Evolutionary conservation across 2,113 vertebrate species (phyloP).

Genomic region (Zeus faber): DNA sequence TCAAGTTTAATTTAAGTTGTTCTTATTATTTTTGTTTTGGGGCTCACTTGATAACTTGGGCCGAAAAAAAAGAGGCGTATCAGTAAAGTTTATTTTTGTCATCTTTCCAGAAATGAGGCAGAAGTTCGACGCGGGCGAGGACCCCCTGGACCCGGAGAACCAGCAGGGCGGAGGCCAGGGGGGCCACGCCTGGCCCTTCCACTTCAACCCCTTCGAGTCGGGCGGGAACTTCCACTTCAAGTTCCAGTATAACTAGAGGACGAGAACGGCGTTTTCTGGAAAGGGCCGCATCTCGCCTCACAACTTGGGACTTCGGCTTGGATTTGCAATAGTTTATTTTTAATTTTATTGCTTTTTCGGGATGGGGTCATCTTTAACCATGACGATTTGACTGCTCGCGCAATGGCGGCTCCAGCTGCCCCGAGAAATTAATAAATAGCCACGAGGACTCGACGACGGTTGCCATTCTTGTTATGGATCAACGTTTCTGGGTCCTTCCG

Average conservation of each 20-base stretch:
- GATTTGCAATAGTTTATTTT: constrained; percentile 1
- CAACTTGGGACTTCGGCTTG: constrained; percentile 5
- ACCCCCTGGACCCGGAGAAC: constrained; percentile 82
- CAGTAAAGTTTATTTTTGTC: not conserved
- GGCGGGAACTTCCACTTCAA: constrained; percentile 83
- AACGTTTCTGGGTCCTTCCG: constrained; percentile 12
- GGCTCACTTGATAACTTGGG: too few species aligned
- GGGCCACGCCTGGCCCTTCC: constrained; percentile 74
- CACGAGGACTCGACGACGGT: constrained; percentile 3
- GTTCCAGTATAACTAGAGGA: constrained; percentile 79
- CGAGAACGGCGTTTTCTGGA: not conserved
- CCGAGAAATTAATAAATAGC: too few species aligned
- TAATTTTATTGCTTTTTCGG: not conserved
- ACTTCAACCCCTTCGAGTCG: constrained; percentile 82
- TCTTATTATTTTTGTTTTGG: too few species aligned
- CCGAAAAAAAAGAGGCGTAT: too few species aligned
- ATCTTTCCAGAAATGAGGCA: constrained; percentile 76
- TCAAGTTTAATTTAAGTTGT: too few species aligned
- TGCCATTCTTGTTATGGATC: constrained; percentile 9
- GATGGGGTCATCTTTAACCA: constrained; percentile 15
- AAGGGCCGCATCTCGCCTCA: not conserved
- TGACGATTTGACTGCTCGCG: not conserved
- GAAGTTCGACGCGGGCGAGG: constrained; percentile 83
- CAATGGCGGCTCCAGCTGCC: constrained; percentile 3
- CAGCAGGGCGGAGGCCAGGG: constrained; percentile 74